Conservation (phyloP, 2,888 invertebrate genomes). For the Blera fallax region DNA sequence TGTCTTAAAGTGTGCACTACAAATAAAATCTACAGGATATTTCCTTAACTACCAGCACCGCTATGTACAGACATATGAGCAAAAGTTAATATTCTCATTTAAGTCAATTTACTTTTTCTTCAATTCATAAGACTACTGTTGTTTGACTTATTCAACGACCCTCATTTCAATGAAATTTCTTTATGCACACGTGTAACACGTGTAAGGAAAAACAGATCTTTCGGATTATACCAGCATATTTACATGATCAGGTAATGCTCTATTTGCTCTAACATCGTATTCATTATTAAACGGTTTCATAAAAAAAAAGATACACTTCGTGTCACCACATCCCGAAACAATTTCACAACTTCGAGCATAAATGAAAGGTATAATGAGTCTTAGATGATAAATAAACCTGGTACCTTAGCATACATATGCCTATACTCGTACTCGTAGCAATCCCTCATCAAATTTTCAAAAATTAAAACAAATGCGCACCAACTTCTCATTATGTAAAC, state of each 20-base stretch:
- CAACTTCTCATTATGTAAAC: not conserved
- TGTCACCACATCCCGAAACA: constrained; percentile 1
- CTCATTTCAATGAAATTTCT: not conserved
- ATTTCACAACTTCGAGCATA: not conserved
- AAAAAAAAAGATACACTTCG: not conserved
- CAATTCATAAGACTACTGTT: not conserved
- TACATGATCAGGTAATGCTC: not conserved
- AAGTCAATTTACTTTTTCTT: not conserved
- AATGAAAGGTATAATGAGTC: not conserved
- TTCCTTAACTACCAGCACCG: no score
- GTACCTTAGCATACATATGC: not conserved
- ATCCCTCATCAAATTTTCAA: constrained; percentile 9
- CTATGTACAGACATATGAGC: no score
- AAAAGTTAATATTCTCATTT: not conserved
- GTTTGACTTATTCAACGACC: not conserved
- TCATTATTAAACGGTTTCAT: not conserved
- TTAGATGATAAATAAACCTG: not conserved
- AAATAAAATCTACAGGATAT: no score
- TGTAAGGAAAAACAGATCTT: not conserved
- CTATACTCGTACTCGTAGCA: not conserved
- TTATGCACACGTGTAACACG: not conserved
- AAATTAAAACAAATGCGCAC: not conserved
- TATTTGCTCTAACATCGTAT: not conserved
- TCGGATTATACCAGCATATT: not conserved
- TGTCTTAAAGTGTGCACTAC: no score